Base-by-base conservation (phyloP, 2,797 vertebrate species). In the Mastacembelus armatus region DNA sequence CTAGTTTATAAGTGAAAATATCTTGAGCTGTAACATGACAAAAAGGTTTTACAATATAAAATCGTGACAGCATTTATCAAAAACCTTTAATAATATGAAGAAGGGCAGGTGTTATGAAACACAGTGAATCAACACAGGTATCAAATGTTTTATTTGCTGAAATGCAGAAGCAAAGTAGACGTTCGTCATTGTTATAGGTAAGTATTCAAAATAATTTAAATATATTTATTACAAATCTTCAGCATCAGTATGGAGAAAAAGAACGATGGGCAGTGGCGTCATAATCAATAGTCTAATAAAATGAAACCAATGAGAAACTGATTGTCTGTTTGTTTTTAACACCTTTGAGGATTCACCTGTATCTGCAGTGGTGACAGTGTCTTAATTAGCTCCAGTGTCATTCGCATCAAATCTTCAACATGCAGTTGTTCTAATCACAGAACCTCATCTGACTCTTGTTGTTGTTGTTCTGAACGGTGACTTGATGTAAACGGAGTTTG, bases 201-300 rank as follows among this genome's bases (percentile, higher is more conserved):
- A 21, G 74, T 91, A 83, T 77, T 85, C 87, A 89, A 90, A 92
- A 90, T 88, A 86, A 80, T 85, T 86, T 88, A 83, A 69, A 74
- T 85, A 88, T 88, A 49, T 70, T 89, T 88, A 49, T 70, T 89
- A 90, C 78, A 90, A 84, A 80, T 81, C 54, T 74, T 65, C 15
- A 63, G 32, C 43, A 33, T 78, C 9, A 72, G 26, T 71, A 30
- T 35, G 32, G 7, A 5, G n/a, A 44, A 18, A n/a, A 61, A 40
- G 49, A 30, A 44, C 12, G 36, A 56, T 4, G 32, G 9, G 73
- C 7, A n/a, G 27, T 7, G n/a, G n/a, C n/a, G n/a, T n/a, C n/a
- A n/a, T n/a, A 14, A 5, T 5, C 11, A 19, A 6, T 29, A 7
- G 47, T 70, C 68, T 57, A 71, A 27, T 48, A 11, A 77, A 72